Base-by-base conservation (phyloP, 2,888 invertebrate species). In the Lordiphosa fenestrarum region DNA sequence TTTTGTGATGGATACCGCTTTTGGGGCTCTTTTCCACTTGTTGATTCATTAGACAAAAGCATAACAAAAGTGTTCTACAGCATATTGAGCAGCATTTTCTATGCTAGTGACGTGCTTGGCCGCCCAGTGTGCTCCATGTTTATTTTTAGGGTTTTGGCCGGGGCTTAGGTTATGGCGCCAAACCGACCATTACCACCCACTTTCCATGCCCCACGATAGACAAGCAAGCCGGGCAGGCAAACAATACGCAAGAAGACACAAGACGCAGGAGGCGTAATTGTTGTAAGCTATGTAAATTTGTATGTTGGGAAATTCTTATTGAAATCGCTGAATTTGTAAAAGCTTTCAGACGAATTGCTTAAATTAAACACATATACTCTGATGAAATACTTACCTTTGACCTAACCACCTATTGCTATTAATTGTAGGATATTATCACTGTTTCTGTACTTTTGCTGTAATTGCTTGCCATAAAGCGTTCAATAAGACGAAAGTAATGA, bases 41-140 rank as follows among this genome's bases (percentile, higher is more conserved):
- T 78, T 78, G 67, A 69, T 65, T 75, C 75, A 66, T 67, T 71
- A 63, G 54, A 69, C 59, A 47, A 23, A 15, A 35, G 30, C 41
- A 39, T 21, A 53, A 50, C 39, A 51, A 49, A 40, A 51, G 44
- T 30, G n/a, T 48, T 50, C 37, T 30, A 12, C 41, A 64, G 63
- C 57, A 64, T 65, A 65, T 58, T 65, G 65, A 50, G 48, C 6
- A 25, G 50, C 9, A 41, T 51, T 48, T 49, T 65, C 58, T 65
- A 65, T 65, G 64, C 64, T 65, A 19, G 50, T 55, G 63, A 52
- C 57, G 67, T 57, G 51, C 58, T 44, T 42, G 52, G 30, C 30
- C 9, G 1, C 2, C 30, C 30, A 19, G 15, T 19, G 19, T 19
- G 52, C 39, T 42, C 15, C 38, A 39, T 55, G 62, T 66, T 77